phyloP scores from a whole-genome alignment of 2,888 invertebrate species.

The Eupithecia insigniata region DNA sequence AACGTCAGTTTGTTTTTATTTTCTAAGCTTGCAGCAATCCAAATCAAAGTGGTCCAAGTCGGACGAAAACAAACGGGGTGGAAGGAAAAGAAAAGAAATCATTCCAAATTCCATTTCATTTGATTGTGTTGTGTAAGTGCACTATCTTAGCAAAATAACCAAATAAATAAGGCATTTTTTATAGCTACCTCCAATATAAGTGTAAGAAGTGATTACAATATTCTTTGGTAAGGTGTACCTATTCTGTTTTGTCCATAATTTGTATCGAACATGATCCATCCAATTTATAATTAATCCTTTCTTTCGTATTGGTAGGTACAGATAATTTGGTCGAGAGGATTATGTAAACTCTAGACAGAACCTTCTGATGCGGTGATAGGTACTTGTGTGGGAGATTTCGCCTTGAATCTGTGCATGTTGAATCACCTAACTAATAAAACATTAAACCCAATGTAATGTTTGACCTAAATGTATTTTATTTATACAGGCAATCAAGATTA shows the following conservation, averaged over 20 bases:
- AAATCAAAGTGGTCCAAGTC: no score
- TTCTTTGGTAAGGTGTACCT: neutral
- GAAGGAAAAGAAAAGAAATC: no score
- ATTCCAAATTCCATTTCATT: no score
- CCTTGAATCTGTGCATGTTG: neutral
- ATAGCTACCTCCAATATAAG: no score
- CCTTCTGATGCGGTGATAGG: neutral
- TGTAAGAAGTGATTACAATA: no score
- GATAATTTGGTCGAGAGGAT: neutral
- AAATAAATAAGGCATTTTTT: no score
- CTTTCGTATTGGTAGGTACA: neutral
- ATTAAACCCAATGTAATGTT: neutral
- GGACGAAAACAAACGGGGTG: no score
- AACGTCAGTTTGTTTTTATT: no score
- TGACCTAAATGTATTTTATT: neutral
- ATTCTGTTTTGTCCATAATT: neutral
- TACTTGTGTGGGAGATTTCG: neutral
- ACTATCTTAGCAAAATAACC: no score
- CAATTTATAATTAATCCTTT: neutral
- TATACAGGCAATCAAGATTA: constrained; percentile 41
- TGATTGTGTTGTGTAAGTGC: no score
- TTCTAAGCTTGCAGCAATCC: no score
- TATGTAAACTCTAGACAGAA: neutral
- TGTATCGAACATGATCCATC: neutral
- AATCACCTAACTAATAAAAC: neutral